Conservation (phyloP, 2,113 vertebrate species). For the Isurus oxyrinchus region DNA sequence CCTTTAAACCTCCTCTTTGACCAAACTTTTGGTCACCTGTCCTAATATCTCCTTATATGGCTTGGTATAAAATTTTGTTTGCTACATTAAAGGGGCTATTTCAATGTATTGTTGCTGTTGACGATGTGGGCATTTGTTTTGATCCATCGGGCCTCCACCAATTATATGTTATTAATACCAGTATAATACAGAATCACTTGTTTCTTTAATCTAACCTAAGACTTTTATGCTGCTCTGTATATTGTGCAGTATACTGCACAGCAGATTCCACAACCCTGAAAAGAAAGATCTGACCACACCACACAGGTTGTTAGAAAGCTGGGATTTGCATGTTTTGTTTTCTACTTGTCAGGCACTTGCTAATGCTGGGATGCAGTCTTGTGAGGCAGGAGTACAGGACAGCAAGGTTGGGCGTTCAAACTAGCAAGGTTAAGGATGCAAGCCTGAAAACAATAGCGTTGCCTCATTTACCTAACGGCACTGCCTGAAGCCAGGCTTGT, state of each 20-base stretch:
- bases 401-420: background rate
- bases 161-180: background rate
- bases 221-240: background rate
- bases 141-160: background rate
- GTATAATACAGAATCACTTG: background rate
- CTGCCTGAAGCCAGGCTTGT: background rate
- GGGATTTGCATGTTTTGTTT: background rate
- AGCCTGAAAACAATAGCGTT: background rate
- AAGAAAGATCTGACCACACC: background rate
- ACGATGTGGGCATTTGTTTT: background rate
- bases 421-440: background rate
- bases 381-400: too few species aligned
- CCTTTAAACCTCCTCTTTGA: background rate
- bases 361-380: background rate
- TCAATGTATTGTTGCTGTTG: conserved; percentile 12
- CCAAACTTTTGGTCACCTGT: background rate
- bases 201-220: background rate
- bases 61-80: background rate
- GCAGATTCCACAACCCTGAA: background rate
- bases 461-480: background rate
- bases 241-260: background rate
- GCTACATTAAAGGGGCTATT: background rate
- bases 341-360: background rate
- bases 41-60: conserved; percentile 5
- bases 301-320: background rate